Evolutionary conservation across 2,888 invertebrate species (phyloP), one percentile per base, ranked within the genome.

Genomic region (Hermodice carunculata): DNA sequence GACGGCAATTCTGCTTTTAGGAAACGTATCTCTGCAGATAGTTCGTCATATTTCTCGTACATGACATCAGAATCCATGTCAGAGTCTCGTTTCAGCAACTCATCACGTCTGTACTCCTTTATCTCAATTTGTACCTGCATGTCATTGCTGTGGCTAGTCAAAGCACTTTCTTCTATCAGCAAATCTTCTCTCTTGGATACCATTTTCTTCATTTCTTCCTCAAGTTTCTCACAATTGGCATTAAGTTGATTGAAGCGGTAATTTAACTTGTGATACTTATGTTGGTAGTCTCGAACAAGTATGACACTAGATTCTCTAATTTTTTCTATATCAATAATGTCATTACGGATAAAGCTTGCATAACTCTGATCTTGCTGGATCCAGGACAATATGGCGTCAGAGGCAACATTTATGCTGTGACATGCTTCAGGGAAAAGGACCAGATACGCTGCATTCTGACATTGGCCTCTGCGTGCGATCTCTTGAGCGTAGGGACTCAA

Each of bases 281-380:
- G 74, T 14, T 77, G 72, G 3, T 72, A 65, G 1, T 77, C 78
- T 40, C 78, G 66, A 58, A 77, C 64, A 3, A 63, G 65, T 62
- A 74, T 74, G 8, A 76, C 64, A 22, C 75, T 70, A 17, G 78
- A 78, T 29, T 78, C 77, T 49, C 71, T 77, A 28, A 73, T 71
- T 4, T 64, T 66, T 48, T 81, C 80, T 28, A 78, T 61, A 54
- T 80, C 78, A 5, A 64, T 66, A 24, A 80, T 71, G 57, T 81
- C 81, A 63, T 78, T 78, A 56, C 76, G 74, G 32, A 81, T 62
- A 66, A 76, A 81, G 5, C 76, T 57, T 11, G 76, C 69, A 61
- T 80, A 81, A 61, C 78, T 78, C 63, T 78, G 78, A 64, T 83
- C 83, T 0, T 78, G 72, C 57, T 79, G 72, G 17, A 83, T 59